Conservation (phyloP, 2,888 invertebrate genomes). For the Macrophya annulata region DNA sequence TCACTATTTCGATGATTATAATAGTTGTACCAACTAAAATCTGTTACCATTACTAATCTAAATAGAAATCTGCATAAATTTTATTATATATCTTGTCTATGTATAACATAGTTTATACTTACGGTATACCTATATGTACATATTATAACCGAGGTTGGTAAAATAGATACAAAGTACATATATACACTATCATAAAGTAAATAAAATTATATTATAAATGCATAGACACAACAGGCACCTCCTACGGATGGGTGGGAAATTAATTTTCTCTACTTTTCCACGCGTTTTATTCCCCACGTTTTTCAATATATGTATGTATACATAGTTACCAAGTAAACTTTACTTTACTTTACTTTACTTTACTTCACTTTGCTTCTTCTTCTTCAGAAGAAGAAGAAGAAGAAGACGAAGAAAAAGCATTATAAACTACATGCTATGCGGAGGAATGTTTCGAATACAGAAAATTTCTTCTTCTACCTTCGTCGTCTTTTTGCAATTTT, state of each 20-base stretch:
- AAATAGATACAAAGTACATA: background rate
- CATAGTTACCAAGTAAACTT: background rate
- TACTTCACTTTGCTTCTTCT: too few species aligned
- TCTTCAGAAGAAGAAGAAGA: background rate
- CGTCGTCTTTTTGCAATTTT: too few species aligned
- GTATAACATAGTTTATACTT: too few species aligned
- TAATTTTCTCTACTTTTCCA: background rate
- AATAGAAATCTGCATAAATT: too few species aligned
- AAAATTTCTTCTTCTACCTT: background rate
- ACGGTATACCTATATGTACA: too few species aligned
- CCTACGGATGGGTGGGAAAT: background rate
- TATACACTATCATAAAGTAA: background rate
- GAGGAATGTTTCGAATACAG: background rate
- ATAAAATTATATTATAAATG: background rate
- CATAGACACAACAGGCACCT: background rate
- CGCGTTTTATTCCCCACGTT: constrained; percentile 23
- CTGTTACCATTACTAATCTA: too few species aligned
- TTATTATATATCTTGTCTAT: too few species aligned
- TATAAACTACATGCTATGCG: background rate
- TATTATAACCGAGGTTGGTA: too few species aligned
- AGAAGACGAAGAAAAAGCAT: background rate
- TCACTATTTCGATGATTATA: too few species aligned
- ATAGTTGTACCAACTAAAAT: too few species aligned
- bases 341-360: too few species aligned
- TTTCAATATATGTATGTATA: background rate